phyloP scores from a whole-genome alignment of 1,140 invertebrate species.

The Heliconius himera region DNA sequence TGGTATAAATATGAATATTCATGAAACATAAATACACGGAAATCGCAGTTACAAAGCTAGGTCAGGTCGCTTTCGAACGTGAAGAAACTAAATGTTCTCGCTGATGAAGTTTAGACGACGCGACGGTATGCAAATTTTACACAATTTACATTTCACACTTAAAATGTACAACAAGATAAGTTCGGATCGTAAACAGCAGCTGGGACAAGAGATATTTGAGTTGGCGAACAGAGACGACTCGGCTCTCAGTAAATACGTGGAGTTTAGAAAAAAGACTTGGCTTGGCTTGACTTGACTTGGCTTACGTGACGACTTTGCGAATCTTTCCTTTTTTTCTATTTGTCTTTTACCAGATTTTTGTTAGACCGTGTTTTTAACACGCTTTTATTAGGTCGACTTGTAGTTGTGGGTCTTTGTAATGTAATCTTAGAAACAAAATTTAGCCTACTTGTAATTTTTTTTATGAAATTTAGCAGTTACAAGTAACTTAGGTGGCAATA shows the following conservation, averaged over 20 bases:
- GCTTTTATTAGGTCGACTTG: too few species aligned
- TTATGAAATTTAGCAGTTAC: too few species aligned
- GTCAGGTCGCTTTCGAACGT: background rate
- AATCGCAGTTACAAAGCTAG: background rate
- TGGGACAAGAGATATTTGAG: slow-evolving; percentile 43
- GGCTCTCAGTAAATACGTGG: slow-evolving; percentile 44
- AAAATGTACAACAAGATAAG: slow-evolving; percentile 39
- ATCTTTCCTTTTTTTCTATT: slow-evolving; percentile 34
- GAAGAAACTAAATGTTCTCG: background rate
- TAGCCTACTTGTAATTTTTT: too few species aligned
- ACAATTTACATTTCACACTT: slow-evolving; percentile 36
- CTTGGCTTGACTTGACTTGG: slow-evolving; percentile 18
- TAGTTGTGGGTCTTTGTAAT: too few species aligned
- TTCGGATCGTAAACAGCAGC: slow-evolving; percentile 48
- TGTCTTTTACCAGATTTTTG: slow-evolving; percentile 38
- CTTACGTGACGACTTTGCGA: slow-evolving; percentile 44
- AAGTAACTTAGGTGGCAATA: too few species aligned
- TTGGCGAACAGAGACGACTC: slow-evolving; percentile 44
- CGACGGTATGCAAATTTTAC: slow-evolving; percentile 11
- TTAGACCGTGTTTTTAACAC: background rate
- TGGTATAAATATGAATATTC: background rate
- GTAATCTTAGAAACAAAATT: too few species aligned
- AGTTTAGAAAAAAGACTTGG: slow-evolving; percentile 45
- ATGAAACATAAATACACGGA: background rate
- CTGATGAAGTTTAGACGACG: slow-evolving; percentile 6